Evolutionary conservation across 2,888 invertebrate species (phyloP), one percentile per base, ranked within the genome.

Genomic region (Cheilosia vulpina): DNA sequence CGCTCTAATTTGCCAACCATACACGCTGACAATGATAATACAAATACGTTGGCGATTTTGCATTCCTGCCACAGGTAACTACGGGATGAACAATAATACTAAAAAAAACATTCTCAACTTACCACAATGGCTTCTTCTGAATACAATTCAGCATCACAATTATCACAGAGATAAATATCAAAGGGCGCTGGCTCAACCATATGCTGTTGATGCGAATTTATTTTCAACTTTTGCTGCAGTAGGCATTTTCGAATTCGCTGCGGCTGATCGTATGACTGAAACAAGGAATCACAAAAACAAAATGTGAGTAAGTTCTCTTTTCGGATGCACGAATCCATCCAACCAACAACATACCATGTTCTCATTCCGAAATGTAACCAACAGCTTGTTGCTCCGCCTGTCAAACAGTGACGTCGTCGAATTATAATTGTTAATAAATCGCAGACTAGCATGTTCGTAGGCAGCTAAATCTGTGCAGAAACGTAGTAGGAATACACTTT

Each of bases 341-440:
- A 45, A 1, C 55, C 27, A 72, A 38, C 84, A 93, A 93, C 90
- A 94, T 90, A 94, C 94, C 93, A 95, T 93, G 89, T 96, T 96
- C 90, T 96, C 95, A 92, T 96, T 96, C 62, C 96, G 94, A 92
- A 96, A 96, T 85, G 96, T 96, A 21, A 96, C 96, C 77, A 96
- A 91, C 38, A 96, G 93, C 88, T 94, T 94, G 83, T 94, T 94
- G 85, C 94, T 94, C 62, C 94, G 93, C 88, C 94, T 93, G 90
- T 95, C 94, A 88, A 94, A 95, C 69, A 96, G 92, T 83, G 96
- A 96, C 50, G 96, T 96, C 27, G 96, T 96, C 66, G 95, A 94
- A 89, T 96, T 95, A 89, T 94, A 94, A 90, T 96, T 96, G 90
- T 95, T 95, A 57, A 95, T 94, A 90, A 95, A 96, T 88, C 94